Evolutionary conservation across 2,888 invertebrate species (phyloP).

Genomic region (Buathra laborator): DNA sequence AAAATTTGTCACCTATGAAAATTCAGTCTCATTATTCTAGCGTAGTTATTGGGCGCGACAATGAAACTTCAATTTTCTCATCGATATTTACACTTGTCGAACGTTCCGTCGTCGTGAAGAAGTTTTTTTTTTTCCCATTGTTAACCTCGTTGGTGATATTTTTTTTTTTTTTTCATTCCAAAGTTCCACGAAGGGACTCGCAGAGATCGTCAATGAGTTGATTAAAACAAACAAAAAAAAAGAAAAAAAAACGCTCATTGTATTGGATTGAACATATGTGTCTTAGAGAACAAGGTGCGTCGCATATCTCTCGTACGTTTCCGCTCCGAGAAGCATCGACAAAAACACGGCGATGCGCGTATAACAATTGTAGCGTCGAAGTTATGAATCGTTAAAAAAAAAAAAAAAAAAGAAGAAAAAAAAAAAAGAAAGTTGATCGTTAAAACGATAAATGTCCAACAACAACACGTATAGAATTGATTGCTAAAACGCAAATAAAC

Average conservation of each 20-base stretch:
- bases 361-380: slow-evolving; percentile 13
- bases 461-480: slow-evolving; percentile 37
- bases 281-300: slow-evolving; percentile 5
- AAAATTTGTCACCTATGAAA: slow-evolving; percentile 55
- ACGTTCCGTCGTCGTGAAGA: slow-evolving; percentile 13
- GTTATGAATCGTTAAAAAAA: slow-evolving; percentile 6
- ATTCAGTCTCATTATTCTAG: slow-evolving; percentile 46
- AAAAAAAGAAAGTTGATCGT: not conserved
- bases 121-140: slow-evolving; percentile 2
- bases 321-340: not conserved
- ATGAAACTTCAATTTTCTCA: slow-evolving; percentile 45
- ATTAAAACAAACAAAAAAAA: slow-evolving; percentile 10
- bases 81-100: slow-evolving; percentile 41
- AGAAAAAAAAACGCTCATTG: slow-evolving; percentile 8
- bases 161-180: slow-evolving; percentile 2
- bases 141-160: slow-evolving; percentile 3
- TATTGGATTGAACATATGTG: not conserved
- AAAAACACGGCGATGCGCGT: not conserved
- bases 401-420: not conserved
- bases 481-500: slow-evolving; percentile 54
- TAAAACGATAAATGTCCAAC: slow-evolving; percentile 44
- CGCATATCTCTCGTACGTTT: not conserved
- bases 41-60: slow-evolving; percentile 38
- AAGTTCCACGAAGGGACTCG: slow-evolving; percentile 10
- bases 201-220: slow-evolving; percentile 32